Percentiles rank a stretch among this genome's conserved stretches.
Evolutionary conservation across 2,113 vertebrate genomes (phyloP).

Genomic region (Porphyrio hochstetteri): DNA sequence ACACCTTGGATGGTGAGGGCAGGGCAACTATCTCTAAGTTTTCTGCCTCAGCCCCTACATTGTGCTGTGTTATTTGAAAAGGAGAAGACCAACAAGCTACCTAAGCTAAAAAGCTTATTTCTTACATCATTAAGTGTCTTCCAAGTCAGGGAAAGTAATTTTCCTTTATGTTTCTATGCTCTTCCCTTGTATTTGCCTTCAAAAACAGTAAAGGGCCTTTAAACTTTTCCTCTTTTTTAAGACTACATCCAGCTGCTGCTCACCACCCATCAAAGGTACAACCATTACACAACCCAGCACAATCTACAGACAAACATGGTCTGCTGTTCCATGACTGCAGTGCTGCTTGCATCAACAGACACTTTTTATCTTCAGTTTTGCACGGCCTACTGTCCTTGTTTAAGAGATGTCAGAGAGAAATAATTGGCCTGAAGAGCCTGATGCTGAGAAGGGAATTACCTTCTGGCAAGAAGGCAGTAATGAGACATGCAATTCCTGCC

Average conservation of each 20-base stretch:
- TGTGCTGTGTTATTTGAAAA: not conserved
- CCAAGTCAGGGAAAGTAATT: not conserved
- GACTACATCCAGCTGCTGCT: not conserved
- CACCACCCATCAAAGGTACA: not conserved
- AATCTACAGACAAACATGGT: not conserved
- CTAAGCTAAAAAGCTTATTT: not conserved
- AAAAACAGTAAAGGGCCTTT: not conserved
- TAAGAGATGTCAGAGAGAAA: not conserved
- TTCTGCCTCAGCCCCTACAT: not conserved
- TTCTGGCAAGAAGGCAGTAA: conserved; percentile 86
- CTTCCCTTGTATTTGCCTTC: not conserved
- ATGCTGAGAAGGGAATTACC: conserved; percentile 64
- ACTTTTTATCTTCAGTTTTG: not conserved
- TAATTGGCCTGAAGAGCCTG: not conserved
- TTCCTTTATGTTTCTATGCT: not conserved
- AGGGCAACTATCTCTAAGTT: not conserved
- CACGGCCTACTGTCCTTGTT: not conserved
- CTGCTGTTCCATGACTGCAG: not conserved
- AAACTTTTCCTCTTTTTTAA: not conserved
- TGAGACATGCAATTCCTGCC: conserved; percentile 82
- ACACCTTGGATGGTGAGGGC: not conserved
- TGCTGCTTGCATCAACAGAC: not conserved
- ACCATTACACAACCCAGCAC: not conserved
- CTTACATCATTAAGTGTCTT: not conserved
- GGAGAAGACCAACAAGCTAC: not conserved